These are phyloP conservation scores for Pandemis corylana DNA, from an alignment of 2,888 invertebrate genomes.

Conservation along the genomic window DNA sequence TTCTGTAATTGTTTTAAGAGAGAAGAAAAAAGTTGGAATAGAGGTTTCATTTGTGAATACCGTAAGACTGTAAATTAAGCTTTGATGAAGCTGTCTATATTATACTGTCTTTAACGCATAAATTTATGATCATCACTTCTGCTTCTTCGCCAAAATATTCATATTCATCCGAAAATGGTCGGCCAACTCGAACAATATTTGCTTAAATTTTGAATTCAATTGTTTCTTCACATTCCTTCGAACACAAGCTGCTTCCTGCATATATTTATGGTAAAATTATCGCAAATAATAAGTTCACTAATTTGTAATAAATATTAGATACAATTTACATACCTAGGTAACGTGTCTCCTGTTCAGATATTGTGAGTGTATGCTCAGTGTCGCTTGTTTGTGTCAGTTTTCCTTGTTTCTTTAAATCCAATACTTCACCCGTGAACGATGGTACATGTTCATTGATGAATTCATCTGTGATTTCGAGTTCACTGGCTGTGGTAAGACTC, in stretches of 20 bases:
- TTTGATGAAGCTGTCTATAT: slow-evolving; percentile 4
- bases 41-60: slow-evolving; percentile 2
- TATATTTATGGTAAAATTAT: not conserved
- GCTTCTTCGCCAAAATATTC: not conserved
- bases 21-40: not conserved
- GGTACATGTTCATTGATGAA: slow-evolving; percentile 67
- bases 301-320: not conserved
- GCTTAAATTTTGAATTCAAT: not conserved
- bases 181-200: not conserved
- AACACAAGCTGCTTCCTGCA: not conserved
- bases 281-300: not conserved
- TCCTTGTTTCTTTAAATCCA: slow-evolving; percentile 54
- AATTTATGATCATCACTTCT: slow-evolving; percentile 1
- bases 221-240: not conserved
- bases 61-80: not conserved
- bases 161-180: not conserved
- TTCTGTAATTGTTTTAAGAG: not conserved
- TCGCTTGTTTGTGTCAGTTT: slow-evolving; percentile 58
- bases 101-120: slow-evolving; percentile 8
- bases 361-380: slow-evolving; percentile 55
- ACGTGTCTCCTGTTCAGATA: slow-evolving; percentile 67
- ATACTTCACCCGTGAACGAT: slow-evolving; percentile 55
- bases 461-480: slow-evolving; percentile 65
- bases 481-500: slow-evolving; percentile 64
- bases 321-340: slow-evolving; percentile 59